Conservation (phyloP, 2,113 vertebrate species). For the Sphaerodactylus townsendi region DNA sequence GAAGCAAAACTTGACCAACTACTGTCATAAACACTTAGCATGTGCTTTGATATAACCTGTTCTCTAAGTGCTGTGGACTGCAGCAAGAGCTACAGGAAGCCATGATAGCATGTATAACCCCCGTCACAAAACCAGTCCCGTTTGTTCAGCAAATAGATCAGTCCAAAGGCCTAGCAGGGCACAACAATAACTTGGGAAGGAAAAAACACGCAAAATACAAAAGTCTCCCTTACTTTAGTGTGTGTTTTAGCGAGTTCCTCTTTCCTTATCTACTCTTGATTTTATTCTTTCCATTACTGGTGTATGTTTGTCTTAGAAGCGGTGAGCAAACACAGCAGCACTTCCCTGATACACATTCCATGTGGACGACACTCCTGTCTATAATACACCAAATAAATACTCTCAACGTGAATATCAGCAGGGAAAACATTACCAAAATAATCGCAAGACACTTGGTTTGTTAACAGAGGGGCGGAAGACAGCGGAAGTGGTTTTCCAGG, state of each 20-base stretch:
- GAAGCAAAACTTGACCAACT: conserved; percentile 70
- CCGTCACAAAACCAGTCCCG: conserved; percentile 52
- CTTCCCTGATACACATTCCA: conserved; percentile 30
- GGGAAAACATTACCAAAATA: neutral
- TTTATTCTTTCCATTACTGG: conserved; percentile 35
- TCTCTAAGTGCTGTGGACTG: conserved; percentile 69
- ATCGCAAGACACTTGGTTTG: neutral
- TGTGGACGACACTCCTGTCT: fast-evolving
- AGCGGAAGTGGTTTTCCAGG: neutral
- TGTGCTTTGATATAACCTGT: conserved; percentile 67
- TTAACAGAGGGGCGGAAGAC: fast-evolving
- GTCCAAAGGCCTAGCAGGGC: conserved; percentile 42
- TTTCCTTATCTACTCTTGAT: conserved; percentile 56
- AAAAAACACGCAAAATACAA: conserved; percentile 34
- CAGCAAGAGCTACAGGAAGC: conserved; percentile 76
- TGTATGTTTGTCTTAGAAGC: conserved; percentile 35
- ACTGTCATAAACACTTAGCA: conserved; percentile 68
- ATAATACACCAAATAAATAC: conserved; percentile 8
- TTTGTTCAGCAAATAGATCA: conserved; percentile 48
- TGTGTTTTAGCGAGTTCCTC: conserved; percentile 48
- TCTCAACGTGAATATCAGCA: neutral
- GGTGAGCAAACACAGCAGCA: conserved; percentile 26
- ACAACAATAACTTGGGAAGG: conserved; percentile 40
- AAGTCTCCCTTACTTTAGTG: conserved; percentile 38
- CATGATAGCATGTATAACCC: conserved; percentile 66